A percentile compares a stretch with the other conserved stretches of the same genome.
phyloP scores from a whole-genome alignment of 1,140 invertebrate species.

The Neuroterus valhalla region DNA sequence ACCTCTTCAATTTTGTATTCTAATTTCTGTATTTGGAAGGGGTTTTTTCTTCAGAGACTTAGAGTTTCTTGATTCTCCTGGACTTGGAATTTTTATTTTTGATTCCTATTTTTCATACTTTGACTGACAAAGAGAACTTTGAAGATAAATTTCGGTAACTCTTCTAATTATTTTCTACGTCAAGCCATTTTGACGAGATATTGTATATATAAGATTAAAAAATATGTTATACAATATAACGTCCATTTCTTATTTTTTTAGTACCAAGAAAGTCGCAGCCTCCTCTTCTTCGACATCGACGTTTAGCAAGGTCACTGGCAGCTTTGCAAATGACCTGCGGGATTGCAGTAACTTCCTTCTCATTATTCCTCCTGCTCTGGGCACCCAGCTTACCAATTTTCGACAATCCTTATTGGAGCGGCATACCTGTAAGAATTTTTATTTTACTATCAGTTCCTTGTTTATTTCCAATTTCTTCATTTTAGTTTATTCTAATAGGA shows the following conservation, averaged over 20 bases:
- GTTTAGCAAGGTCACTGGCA: conserved; percentile 76
- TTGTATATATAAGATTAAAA: too few relatives aligned
- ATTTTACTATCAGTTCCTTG: not conserved
- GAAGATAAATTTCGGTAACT: too few relatives aligned
- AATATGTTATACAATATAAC: not conserved
- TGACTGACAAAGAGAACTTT: too few relatives aligned
- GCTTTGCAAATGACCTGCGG: conserved; percentile 77
- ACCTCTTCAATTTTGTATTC: too few relatives aligned
- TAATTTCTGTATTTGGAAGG: too few relatives aligned
- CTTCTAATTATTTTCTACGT: too few relatives aligned
- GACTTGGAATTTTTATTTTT: too few relatives aligned
- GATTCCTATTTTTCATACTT: too few relatives aligned
- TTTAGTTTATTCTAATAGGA: not conserved
- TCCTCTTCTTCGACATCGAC: conserved; percentile 74
- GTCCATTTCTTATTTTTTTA: conserved; percentile 34
- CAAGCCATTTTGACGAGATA: too few relatives aligned
- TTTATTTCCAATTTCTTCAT: not conserved
- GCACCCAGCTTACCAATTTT: conserved; percentile 76
- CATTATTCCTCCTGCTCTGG: conserved; percentile 78
- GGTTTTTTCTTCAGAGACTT: too few relatives aligned
- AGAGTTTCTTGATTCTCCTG: too few relatives aligned
- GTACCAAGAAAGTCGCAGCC: conserved; percentile 69
- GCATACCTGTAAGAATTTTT: conserved; percentile 76
- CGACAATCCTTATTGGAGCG: conserved; percentile 81
- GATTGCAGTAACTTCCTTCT: conserved; percentile 74